Conservation (phyloP, 2,797 vertebrate species). For the Capromys pilorides region DNA sequence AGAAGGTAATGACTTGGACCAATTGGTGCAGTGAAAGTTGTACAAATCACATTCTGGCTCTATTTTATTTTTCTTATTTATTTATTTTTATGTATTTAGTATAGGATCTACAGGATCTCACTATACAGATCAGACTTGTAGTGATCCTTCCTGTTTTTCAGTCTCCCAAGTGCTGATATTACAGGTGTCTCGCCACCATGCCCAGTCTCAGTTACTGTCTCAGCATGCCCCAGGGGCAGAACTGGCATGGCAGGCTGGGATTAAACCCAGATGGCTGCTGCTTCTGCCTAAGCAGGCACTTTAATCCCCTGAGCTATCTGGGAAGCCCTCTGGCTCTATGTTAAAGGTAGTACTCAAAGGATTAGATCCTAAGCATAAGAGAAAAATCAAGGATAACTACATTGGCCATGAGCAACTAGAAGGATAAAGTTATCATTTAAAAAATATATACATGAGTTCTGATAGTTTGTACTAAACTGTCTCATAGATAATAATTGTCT, state of each 20-base stretch:
- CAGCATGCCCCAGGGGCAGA: too few relatives aligned
- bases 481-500: slow-evolving; percentile 1
- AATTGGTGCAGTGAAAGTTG: not conserved
- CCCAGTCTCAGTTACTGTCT: too few relatives aligned
- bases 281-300: too few relatives aligned
- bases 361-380: not conserved
- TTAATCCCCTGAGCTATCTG: too few relatives aligned
- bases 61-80: not conserved
- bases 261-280: too few relatives aligned
- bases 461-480: not conserved
- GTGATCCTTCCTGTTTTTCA: too few relatives aligned
- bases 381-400: not conserved
- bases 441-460: slow-evolving; percentile 1
- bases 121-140: too few relatives aligned
- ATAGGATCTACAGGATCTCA: too few relatives aligned
- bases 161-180: too few relatives aligned
- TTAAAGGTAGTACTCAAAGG: not conserved
- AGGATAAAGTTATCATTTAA: not conserved
- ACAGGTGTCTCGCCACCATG: too few relatives aligned
- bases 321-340: not conserved
- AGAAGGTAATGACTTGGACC: not conserved
- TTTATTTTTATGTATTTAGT: too few relatives aligned
- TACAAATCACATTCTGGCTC: slow-evolving; percentile 3
- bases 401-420: not conserved
- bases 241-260: too few relatives aligned